Evolutionary conservation across 2,797 vertebrate species (phyloP).

Genomic region (Pangasius macronema): DNA sequence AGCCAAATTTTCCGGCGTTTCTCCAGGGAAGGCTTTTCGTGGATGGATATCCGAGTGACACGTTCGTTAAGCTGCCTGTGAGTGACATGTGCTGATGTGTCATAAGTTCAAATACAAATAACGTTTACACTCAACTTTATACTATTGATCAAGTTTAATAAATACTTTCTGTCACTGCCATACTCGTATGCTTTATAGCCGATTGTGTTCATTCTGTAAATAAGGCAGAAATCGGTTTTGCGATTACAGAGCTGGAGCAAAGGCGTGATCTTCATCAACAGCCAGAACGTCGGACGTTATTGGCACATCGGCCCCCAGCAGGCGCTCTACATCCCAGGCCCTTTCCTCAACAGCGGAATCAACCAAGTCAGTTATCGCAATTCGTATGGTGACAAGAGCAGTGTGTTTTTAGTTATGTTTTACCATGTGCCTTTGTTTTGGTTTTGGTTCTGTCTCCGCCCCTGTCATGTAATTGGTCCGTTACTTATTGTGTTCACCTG

Average conservation of each 20-base stretch:
- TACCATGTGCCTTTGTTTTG: background rate
- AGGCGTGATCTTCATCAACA: slow-evolving; percentile 90
- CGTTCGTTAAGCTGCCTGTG: slow-evolving; percentile 88
- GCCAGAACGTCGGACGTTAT: slow-evolving; percentile 89
- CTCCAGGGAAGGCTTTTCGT: slow-evolving; percentile 83
- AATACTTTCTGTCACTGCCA: background rate
- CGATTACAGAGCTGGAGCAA: slow-evolving; percentile 88
- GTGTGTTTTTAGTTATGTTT: background rate
- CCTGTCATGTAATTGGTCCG: background rate
- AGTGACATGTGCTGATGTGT: slow-evolving; percentile 50
- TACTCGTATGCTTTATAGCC: background rate
- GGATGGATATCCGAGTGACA: slow-evolving; percentile 83
- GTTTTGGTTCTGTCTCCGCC: background rate
- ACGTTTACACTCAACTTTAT: background rate
- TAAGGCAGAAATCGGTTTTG: background rate
- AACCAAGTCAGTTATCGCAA: slow-evolving; percentile 80
- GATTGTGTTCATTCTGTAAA: background rate
- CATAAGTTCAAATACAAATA: background rate
- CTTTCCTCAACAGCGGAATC: slow-evolving; percentile 82
- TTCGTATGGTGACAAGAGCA: background rate
- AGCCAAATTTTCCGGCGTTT: slow-evolving; percentile 82
- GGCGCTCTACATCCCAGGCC: slow-evolving; percentile 88
- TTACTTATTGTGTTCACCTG: background rate
- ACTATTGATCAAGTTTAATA: background rate
- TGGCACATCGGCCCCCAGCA: slow-evolving; percentile 94